Evolutionary conservation across 2,888 invertebrate genomes (phyloP).

Genomic region (Campopleginae sp.): DNA sequence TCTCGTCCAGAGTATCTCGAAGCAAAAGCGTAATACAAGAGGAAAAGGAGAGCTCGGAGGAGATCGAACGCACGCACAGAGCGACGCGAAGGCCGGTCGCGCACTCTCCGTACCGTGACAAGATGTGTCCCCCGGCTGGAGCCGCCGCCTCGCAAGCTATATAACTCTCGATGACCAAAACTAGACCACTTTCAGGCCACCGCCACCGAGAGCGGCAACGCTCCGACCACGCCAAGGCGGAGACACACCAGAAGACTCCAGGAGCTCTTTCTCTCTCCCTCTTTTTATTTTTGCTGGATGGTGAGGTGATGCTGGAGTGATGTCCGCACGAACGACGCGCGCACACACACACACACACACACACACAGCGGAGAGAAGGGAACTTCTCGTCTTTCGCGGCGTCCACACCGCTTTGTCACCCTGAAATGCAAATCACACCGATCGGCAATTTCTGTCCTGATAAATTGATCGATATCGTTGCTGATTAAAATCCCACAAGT

Average conservation of each 20-base stretch:
- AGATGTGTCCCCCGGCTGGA: conserved; percentile 30
- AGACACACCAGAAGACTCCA: conserved; percentile 59
- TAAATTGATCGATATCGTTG: background rate
- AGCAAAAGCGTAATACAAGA: conserved; percentile 61
- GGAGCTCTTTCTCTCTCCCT: conserved; percentile 53
- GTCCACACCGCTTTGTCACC: conserved; percentile 69
- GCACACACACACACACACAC: conserved; percentile 39
- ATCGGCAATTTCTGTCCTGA: background rate
- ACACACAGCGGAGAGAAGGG: conserved; percentile 74
- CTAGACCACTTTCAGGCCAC: conserved; percentile 69
- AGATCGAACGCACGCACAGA: conserved; percentile 50
- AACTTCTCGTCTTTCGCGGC: conserved; percentile 70
- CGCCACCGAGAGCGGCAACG: conserved; percentile 55
- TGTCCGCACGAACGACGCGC: conserved; percentile 53
- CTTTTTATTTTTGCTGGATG: conserved; percentile 29
- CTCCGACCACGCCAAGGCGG: conserved; percentile 71
- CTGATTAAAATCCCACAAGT: background rate
- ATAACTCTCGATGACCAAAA: conserved; percentile 71
- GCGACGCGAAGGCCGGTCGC: conserved; percentile 68
- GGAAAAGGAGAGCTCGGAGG: conserved; percentile 56
- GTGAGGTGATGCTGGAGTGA: conserved; percentile 55
- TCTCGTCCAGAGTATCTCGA: conserved; percentile 37
- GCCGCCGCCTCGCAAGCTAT: conserved; percentile 45
- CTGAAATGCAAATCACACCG: conserved; percentile 47
- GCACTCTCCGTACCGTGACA: conserved; percentile 49